Evolutionary conservation across 1,140 invertebrate genomes (phyloP), one percentile per base, ranked within the genome.

Genomic region (Piezodorus guildinii): DNA sequence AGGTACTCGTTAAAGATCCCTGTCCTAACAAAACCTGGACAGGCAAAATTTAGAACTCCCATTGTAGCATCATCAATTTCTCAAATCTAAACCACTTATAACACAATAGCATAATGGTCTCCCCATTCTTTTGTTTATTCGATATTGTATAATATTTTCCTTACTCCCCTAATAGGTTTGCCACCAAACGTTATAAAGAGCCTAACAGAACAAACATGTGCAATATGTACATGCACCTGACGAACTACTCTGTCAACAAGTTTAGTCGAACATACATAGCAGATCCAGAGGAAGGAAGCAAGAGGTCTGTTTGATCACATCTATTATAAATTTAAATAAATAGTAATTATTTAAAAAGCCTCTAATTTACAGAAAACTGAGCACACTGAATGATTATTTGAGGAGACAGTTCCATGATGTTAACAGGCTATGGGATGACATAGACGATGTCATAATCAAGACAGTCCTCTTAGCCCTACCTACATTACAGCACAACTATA

Each of bases 161-260:
- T 30, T 30, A 30, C 8, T 8, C 3, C 3, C 8, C 3, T 30
- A 4, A 3, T 63, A 84, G 89, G 71, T 94, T 95, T 75, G 90
- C 91, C 0, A 95, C 91, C 1, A 86, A 82, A 67, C 81, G 86
- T 69, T 94, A 94, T 71, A 82, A 83, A 56, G 86, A 91, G 69
- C 90, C 91, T 0, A 87, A 80, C 52, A 77, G 81, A 16, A 80
- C 84, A 43, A 95, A 95, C 69, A 81, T 87, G 2, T 79, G 80
- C 0, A 91, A 96, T 72, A 81, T 93, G 39, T 98, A 86, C 73
- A 97, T 97, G 91, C 96, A 98, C 76, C 77, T 98, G 63, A 98
- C 96, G 0, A 98, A 98, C 78, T 98, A 98, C 73, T 89, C 91
- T 0, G 83, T 98, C 1, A 97, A 98, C 75, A 96, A 95, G 71